Base-by-base conservation (phyloP, 2,797 vertebrate genomes). In the Xyrichtys novacula region DNA sequence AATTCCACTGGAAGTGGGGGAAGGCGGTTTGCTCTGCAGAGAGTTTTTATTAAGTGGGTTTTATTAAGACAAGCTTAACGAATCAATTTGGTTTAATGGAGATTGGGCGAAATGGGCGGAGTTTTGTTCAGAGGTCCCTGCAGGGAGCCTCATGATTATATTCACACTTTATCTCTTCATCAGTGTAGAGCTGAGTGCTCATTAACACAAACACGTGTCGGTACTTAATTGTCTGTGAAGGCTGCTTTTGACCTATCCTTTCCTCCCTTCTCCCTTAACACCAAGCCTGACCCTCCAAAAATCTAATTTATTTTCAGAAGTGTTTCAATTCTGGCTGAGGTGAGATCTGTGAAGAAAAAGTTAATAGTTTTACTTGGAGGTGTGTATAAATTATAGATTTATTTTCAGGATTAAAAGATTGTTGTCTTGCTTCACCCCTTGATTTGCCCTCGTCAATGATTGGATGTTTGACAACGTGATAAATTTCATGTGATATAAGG, bases 31-130 rank as follows among this genome's bases (percentile, higher is more conserved):
- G 53, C 46, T 66, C 48, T 32, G 38, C 3, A 14, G 44, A 72
- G 44, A 48, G 59, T 56, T 76, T 78, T 76, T 54, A 73, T 78
- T 58, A 68, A 67, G 52, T 73, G 36, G 31, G 20, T 74, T 83
- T 80, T 67, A 80, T 59, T 53, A 66, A 62, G 57, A 72, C 34
- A 4, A 60, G 55, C 29, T 58, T 59, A 80, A 77, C 25, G 11
- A 74, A 53, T 71, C 56, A 63, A 56, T 85, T 65, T 65, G 59
- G 23, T 48, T 50, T 66, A 49, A 66, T 43, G 43, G 60, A 50
- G 5, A 29, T 26, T 36, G 20, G 22, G 32, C 54, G 50, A 0
- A 39, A 44, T 48, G 32, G 68, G 53, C 3, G 2, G 53, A 14
- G 38, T 32, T 57, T 34, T 29, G 50, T 31, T 75, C 39, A 54